These are phyloP conservation scores for Mionectes macconnelli DNA, from an alignment of 2,113 vertebrate species.

Conservation along the genomic window DNA sequence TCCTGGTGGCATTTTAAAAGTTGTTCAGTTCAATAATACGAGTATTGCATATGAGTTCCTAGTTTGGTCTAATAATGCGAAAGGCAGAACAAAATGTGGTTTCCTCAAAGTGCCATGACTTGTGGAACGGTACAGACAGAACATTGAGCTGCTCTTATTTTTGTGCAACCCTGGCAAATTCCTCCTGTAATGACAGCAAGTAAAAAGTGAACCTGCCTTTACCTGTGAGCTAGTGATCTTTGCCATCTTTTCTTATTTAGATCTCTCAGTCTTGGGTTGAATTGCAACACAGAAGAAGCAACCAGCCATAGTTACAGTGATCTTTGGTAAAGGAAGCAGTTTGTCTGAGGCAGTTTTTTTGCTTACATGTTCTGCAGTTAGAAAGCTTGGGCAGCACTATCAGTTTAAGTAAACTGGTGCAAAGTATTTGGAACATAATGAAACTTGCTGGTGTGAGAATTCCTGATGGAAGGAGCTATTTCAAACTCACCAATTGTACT, in stretches of 20 bases:
- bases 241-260: background rate
- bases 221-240: background rate
- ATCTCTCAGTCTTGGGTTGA: background rate
- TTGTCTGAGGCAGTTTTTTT: background rate
- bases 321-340: background rate
- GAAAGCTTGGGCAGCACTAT: background rate
- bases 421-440: background rate
- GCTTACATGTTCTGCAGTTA: background rate
- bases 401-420: background rate
- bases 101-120: background rate
- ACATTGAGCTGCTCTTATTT: background rate
- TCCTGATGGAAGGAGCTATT: background rate
- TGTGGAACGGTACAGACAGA: background rate
- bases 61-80: background rate
- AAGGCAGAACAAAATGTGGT: background rate
- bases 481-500: background rate
- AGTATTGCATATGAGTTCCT: background rate
- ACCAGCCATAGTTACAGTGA: background rate
- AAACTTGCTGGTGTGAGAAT: background rate
- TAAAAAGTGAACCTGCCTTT: background rate
- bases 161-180: background rate
- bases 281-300: background rate
- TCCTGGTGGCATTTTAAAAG: slow-evolving; percentile 1
- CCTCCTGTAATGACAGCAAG: background rate
- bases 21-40: background rate